Evolutionary conservation across 2,113 vertebrate genomes (phyloP), one percentile per base, ranked within the genome.

Genomic region (Xiphophorus couchianus): DNA sequence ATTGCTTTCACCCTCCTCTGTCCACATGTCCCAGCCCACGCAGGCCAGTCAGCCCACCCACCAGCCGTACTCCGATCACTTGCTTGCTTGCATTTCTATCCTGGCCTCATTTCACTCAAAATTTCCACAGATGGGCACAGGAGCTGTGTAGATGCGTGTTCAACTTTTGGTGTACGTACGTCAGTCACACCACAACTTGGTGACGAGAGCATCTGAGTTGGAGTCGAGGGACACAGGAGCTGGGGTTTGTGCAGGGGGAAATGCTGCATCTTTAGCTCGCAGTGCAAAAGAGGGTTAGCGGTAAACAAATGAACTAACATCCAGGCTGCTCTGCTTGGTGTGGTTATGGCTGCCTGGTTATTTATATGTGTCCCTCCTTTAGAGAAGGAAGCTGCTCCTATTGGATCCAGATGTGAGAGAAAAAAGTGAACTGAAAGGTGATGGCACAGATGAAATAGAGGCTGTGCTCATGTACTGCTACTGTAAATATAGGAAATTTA

Each of bases 371-470:
- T 92, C 86, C 88, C 90, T 91, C 76, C 89, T 90, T 87, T 83
- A 83, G 80, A 89, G 84, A 77, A 92, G 89, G 91, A 91, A 93
- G 91, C 86, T 66, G 77, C 86, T 87, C 81, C 86, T 93, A 94
- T 94, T 94, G 90, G 90, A 93, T 94, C 93, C 93, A 95, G 93
- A 94, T 95, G 93, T 93, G 86, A 87, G 86, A 69, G 80, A 78
- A 80, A 83, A 80, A 69, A 76, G 58, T 80, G 48, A 31, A 85
- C 75, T 83, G 72, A 83, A 89, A 89, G 84, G 86, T 90, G 80
- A 89, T 81, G 82, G 84, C 74, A 67, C 69, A 72, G 79, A 74
- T 75, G 86, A 72, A 64, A 69, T 13, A 39, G 64, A 84, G 58
- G 54, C 66, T 82, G 71, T 61, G 76, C 83, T 64, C 27, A 10